A percentile compares a stretch with the other conserved stretches of the same genome.
phyloP scores from a whole-genome alignment of 1,140 invertebrate species.

The Ganaspis sp. region DNA sequence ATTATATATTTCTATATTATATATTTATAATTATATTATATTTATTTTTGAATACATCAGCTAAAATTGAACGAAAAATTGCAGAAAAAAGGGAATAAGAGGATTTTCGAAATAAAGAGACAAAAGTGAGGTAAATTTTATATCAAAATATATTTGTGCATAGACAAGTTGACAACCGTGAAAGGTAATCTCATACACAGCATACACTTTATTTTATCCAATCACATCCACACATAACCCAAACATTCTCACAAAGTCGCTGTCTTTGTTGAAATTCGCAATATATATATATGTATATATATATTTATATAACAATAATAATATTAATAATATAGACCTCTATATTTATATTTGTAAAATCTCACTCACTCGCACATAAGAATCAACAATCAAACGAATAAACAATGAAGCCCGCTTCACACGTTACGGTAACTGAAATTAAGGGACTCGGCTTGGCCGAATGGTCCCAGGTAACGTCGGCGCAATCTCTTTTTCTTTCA shows the following conservation, averaged over 20 bases:
- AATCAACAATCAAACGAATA: constrained; percentile 64
- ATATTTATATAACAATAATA: constrained; percentile 41
- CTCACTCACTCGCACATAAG: constrained; percentile 46
- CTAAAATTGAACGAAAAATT: too few species aligned
- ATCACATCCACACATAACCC: constrained; percentile 53
- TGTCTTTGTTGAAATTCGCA: constrained; percentile 29
- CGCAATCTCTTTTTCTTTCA: constrained; percentile 42
- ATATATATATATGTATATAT: constrained; percentile 42
- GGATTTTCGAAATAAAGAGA: constrained; percentile 47
- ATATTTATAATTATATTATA: too few species aligned
- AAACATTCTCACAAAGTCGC: constrained; percentile 17
- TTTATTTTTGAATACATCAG: too few species aligned
- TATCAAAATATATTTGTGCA: constrained; percentile 78
- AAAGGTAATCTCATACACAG: constrained; percentile 73
- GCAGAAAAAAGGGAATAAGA: constrained; percentile 20
- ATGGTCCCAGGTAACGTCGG: constrained; percentile 49
- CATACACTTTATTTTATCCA: constrained; percentile 61
- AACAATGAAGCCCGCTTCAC: constrained; percentile 71
- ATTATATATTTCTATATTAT: too few species aligned
- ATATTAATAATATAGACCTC: constrained; percentile 35
- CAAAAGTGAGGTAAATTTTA: constrained; percentile 65
- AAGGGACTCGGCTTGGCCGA: constrained; percentile 46
- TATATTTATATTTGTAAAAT: constrained; percentile 40
- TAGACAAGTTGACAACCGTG: constrained; percentile 75
- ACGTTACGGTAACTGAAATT: constrained; percentile 61